A percentile compares a stretch with the other conserved stretches of the same genome.
These are phyloP conservation scores for Betta splendens DNA, from an alignment of 2,797 vertebrate species.

Conservation along the genomic window DNA sequence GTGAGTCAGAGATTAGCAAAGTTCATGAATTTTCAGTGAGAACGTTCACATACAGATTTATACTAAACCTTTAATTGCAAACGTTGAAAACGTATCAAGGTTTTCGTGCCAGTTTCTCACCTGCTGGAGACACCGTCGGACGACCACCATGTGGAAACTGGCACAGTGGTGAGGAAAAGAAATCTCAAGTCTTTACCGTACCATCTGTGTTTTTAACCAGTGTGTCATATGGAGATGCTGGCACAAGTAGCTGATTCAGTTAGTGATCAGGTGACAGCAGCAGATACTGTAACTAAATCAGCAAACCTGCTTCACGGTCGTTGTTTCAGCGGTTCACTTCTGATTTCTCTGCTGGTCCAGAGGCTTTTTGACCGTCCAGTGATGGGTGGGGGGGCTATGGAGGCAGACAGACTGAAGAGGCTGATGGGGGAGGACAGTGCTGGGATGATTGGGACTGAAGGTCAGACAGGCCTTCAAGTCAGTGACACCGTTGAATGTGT, in stretches of 20 bases:
- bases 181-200: neutral
- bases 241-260: neutral
- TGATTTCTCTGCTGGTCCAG: conserved; percentile 44
- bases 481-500: conserved; percentile 37
- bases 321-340: too few species aligned
- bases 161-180: neutral
- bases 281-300: neutral
- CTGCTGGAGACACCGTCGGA: neutral
- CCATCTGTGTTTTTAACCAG: neutral
- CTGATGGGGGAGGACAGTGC: conserved; percentile 48
- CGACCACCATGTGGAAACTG: neutral
- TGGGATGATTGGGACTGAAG: conserved; percentile 67
- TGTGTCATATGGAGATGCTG: neutral
- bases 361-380: conserved; percentile 11
- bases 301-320: too few species aligned
- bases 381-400: conserved; percentile 32
- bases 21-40: conserved; percentile 18
- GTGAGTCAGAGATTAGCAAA: conserved; percentile 38
- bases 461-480: conserved; percentile 71
- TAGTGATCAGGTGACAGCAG: neutral
- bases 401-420: conserved; percentile 54
- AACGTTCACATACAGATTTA: neutral
- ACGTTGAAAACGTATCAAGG: neutral
- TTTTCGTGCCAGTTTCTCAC: neutral
- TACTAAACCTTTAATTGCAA: neutral